A percentile compares a stretch with the other conserved stretches of the same genome.
phyloP scores from a whole-genome alignment of 2,888 invertebrate genomes.

The Cactoblastis cactorum region DNA sequence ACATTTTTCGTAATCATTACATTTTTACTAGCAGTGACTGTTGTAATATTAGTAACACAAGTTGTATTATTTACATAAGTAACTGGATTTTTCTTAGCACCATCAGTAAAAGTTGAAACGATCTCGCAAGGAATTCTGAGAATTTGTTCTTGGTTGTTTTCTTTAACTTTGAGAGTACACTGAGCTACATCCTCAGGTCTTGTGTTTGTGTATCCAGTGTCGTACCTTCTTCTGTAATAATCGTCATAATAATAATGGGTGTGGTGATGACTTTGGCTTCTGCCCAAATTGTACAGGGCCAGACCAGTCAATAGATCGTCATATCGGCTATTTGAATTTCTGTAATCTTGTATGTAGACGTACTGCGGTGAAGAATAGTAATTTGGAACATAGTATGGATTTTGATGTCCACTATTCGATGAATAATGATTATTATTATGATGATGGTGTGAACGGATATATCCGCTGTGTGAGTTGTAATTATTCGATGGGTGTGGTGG shows the following conservation, averaged over 20 bases:
- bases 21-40: no score
- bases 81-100: conserved; percentile 29
- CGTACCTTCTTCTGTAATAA: conserved; percentile 54
- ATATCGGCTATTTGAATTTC: conserved; percentile 60
- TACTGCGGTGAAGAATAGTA: conserved; percentile 59
- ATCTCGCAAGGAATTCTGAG: conserved; percentile 69
- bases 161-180: conserved; percentile 54
- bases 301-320: conserved; percentile 61
- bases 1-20: conserved; percentile 11
- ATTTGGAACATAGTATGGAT: conserved; percentile 23
- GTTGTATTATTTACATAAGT: conserved; percentile 40
- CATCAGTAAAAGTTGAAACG: conserved; percentile 64
- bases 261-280: conserved; percentile 54
- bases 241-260: conserved; percentile 63
- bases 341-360: conserved; percentile 58
- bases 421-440: conserved; percentile 18
- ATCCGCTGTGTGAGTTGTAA: conserved; percentile 23
- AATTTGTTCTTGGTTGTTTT: conserved; percentile 43
- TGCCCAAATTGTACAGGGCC: conserved; percentile 62
- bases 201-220: conserved; percentile 26
- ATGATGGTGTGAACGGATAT: conserved; percentile 19
- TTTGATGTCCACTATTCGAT: conserved; percentile 1
- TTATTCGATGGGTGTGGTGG: conserved; percentile 20
- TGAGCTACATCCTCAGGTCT: conserved; percentile 39
- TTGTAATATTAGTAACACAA: conserved; percentile 41